Percentiles rank a stretch among this genome's conserved stretches.
Conservation (phyloP, 2,113 vertebrate species). For the Myocastor coypus region DNA sequence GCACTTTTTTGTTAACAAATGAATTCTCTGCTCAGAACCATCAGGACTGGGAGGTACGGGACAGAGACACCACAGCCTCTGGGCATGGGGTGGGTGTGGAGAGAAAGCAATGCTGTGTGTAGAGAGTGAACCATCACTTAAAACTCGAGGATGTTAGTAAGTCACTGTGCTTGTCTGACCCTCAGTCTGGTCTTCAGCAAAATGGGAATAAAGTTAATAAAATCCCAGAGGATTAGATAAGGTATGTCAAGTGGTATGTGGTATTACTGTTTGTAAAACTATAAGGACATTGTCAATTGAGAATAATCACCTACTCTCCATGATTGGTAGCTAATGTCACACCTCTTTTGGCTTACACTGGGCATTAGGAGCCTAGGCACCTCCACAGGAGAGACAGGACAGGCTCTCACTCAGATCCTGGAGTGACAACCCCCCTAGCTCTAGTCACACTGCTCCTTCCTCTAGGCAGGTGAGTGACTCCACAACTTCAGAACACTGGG, state of each 20-base stretch:
- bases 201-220: background rate
- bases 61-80: background rate
- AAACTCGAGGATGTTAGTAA: background rate
- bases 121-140: background rate
- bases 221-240: background rate
- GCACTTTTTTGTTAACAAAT: background rate
- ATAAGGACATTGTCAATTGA: background rate
- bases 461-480: background rate
- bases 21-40: background rate
- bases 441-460: background rate
- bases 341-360: background rate
- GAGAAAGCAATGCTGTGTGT: background rate
- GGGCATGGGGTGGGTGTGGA: background rate
- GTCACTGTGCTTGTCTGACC: background rate
- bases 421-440: rapidly evolving
- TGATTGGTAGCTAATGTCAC: background rate
- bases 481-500: no score
- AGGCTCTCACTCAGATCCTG: background rate
- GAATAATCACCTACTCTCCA: background rate
- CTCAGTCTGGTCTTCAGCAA: background rate
- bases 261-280: background rate
- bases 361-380: background rate
- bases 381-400: background rate
- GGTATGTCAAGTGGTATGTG: background rate
- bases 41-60: background rate